These are phyloP conservation scores for Sebastolobus alascanus DNA, from an alignment of 2,797 vertebrate species.

Conservation along the genomic window DNA sequence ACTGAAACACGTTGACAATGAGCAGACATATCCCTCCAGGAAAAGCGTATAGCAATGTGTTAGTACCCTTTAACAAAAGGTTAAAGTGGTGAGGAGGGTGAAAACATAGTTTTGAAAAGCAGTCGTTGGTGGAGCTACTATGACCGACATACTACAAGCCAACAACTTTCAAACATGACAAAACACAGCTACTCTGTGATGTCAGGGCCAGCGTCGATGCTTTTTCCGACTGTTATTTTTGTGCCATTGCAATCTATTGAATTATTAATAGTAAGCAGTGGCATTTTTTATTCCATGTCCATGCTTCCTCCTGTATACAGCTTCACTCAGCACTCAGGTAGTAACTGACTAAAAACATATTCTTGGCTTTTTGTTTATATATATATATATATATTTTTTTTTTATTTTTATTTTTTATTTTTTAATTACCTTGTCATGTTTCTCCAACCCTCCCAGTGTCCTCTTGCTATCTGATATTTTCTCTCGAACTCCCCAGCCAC, in stretches of 20 bases:
- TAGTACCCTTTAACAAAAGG: constrained; percentile 16
- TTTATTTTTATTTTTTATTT: no score
- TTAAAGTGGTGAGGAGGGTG: constrained; percentile 11
- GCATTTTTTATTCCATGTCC: constrained; percentile 74
- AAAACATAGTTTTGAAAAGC: constrained; percentile 14
- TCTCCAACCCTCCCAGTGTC: constrained; percentile 50
- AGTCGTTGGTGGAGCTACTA: constrained; percentile 29
- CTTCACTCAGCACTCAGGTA: constrained; percentile 69
- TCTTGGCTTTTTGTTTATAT: constrained; percentile 29
- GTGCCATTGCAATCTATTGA: constrained; percentile 79
- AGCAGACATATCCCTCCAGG: neutral
- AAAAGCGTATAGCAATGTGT: neutral
- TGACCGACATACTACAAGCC: constrained; percentile 38
- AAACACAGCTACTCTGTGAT: constrained; percentile 58
- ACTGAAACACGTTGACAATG: neutral
- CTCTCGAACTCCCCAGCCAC: constrained; percentile 57
- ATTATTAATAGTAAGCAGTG: constrained; percentile 82
- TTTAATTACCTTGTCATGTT: constrained; percentile 42
- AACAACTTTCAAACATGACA: constrained; percentile 52
- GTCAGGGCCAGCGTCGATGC: constrained; percentile 47
- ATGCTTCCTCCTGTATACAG: constrained; percentile 58
- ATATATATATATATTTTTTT: neutral
- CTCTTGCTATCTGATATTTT: constrained; percentile 54
- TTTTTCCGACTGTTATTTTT: constrained; percentile 79
- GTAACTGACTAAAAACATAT: constrained; percentile 52